Percentiles rank a stretch among this genome's conserved stretches.
These are phyloP conservation scores for Poeciliopsis gracilis DNA, from an alignment of 2,797 vertebrate species.

Conservation along the genomic window DNA sequence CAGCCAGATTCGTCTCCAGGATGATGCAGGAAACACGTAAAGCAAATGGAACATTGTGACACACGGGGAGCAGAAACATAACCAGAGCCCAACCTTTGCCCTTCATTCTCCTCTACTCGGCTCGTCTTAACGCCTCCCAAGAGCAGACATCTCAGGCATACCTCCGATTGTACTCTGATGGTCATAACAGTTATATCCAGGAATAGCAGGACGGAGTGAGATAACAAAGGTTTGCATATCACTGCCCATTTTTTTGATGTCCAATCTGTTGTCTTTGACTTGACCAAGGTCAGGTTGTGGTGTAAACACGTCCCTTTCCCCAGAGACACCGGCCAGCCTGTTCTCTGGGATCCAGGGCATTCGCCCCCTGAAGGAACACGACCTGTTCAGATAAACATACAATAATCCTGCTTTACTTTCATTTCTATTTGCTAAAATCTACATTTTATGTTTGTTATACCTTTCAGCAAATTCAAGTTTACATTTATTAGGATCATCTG, in stretches of 20 bases:
- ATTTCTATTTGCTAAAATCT: too few species aligned
- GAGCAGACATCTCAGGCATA: not conserved
- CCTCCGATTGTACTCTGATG: not conserved
- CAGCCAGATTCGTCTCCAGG: constrained; percentile 27
- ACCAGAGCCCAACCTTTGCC: not conserved
- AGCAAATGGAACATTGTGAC: constrained; percentile 32
- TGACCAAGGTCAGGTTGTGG: not conserved
- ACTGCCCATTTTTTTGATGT: not conserved
- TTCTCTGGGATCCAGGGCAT: not conserved
- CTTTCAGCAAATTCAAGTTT: not conserved
- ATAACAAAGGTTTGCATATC: not conserved
- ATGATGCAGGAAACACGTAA: constrained; percentile 21
- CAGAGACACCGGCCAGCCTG: not conserved
- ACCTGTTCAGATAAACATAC: not conserved
- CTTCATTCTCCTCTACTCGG: not conserved
- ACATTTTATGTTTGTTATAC: not conserved
- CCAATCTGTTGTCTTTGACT: not conserved
- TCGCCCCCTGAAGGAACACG: not conserved
- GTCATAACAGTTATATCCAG: not conserved
- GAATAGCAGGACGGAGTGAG: not conserved
- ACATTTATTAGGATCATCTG: not conserved
- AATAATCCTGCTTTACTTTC: not conserved
- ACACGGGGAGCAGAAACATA: constrained; percentile 3
- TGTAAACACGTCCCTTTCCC: not conserved
- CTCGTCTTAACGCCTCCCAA: not conserved